A percentile compares a stretch with the other conserved stretches of the same genome.
These are phyloP conservation scores for Dolichomitus sp. DNA, from an alignment of 2,888 invertebrate species.

Conservation along the genomic window DNA sequence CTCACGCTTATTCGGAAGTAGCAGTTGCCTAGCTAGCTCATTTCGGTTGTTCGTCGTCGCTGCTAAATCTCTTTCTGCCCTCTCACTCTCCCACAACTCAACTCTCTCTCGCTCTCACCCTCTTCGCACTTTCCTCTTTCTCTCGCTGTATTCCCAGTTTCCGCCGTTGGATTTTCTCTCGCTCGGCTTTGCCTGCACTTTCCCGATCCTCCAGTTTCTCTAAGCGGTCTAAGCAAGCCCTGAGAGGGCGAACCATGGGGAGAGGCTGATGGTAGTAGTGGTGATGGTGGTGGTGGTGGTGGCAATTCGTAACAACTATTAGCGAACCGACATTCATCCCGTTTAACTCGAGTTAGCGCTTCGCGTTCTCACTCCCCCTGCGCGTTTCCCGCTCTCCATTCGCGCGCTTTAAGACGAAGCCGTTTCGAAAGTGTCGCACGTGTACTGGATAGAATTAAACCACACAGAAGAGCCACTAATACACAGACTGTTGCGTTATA, in stretches of 20 bases:
- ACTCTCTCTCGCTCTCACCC: conserved; percentile 16
- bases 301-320: conserved; percentile 83
- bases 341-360: conserved; percentile 82
- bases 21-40: conserved; percentile 51
- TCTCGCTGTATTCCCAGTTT: conserved; percentile 31
- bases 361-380: conserved; percentile 9
- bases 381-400: background rate
- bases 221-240: conserved; percentile 55
- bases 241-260: conserved; percentile 36
- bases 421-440: conserved; percentile 34
- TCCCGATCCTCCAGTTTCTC: conserved; percentile 54
- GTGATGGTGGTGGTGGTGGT: conserved; percentile 33
- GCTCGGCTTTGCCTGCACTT: conserved; percentile 67
- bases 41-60: conserved; percentile 58
- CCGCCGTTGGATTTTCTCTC: conserved; percentile 57
- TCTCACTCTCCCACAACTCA: conserved; percentile 50
- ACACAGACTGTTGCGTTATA: conserved; percentile 11
- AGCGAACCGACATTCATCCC: conserved; percentile 82
- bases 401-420: conserved; percentile 41
- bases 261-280: conserved; percentile 23
- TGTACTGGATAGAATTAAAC: conserved; percentile 48
- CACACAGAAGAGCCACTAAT: conserved; percentile 17
- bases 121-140: conserved; percentile 15
- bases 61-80: conserved; percentile 53
- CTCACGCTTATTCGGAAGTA: background rate